Percentiles rank a stretch among this genome's conserved stretches.
phyloP scores from a whole-genome alignment of 1,140 invertebrate genomes.

The Drosophila pectinifera region DNA sequence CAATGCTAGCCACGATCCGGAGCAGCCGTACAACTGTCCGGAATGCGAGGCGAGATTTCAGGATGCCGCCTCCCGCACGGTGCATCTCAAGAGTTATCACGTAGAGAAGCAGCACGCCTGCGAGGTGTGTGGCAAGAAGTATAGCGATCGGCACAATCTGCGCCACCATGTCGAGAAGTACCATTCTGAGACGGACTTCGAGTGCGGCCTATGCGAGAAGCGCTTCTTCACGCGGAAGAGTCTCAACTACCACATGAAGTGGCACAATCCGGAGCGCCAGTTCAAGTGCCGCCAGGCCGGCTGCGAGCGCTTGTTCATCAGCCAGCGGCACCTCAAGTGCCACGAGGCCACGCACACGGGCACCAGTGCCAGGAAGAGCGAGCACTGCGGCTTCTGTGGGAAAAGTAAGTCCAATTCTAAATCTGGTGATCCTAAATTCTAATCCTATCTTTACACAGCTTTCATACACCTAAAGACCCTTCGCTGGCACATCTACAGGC shows the following conservation, averaged over 20 bases:
- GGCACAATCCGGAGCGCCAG: slow-evolving; percentile 77
- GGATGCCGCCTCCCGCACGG: slow-evolving; percentile 77
- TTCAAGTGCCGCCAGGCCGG: slow-evolving; percentile 67
- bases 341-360: slow-evolving; percentile 76
- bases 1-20: slow-evolving; percentile 55
- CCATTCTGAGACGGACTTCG: slow-evolving; percentile 80
- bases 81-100: slow-evolving; percentile 71
- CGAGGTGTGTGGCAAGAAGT: slow-evolving; percentile 76
- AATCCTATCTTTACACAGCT: slow-evolving; percentile 30
- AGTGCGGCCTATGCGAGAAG: slow-evolving; percentile 73
- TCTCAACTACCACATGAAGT: slow-evolving; percentile 80
- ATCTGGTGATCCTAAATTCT: not conserved
- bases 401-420: slow-evolving; percentile 51
- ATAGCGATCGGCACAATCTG: slow-evolving; percentile 78
- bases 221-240: slow-evolving; percentile 79
- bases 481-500: slow-evolving; percentile 78
- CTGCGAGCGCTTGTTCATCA: slow-evolving; percentile 78
- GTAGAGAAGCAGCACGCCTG: slow-evolving; percentile 71
- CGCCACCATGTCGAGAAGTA: slow-evolving; percentile 78
- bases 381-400: slow-evolving; percentile 74
- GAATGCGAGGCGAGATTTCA: slow-evolving; percentile 70
- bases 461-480: slow-evolving; percentile 79
- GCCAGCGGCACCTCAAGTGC: slow-evolving; percentile 72
- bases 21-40: slow-evolving; percentile 78
- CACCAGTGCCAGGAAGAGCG: slow-evolving; percentile 66